Evolutionary conservation across 92 coral and sea anemone genomes (phyloP), one percentile per base, ranked within the genome.

Genomic region (Phenganax marumi): DNA sequence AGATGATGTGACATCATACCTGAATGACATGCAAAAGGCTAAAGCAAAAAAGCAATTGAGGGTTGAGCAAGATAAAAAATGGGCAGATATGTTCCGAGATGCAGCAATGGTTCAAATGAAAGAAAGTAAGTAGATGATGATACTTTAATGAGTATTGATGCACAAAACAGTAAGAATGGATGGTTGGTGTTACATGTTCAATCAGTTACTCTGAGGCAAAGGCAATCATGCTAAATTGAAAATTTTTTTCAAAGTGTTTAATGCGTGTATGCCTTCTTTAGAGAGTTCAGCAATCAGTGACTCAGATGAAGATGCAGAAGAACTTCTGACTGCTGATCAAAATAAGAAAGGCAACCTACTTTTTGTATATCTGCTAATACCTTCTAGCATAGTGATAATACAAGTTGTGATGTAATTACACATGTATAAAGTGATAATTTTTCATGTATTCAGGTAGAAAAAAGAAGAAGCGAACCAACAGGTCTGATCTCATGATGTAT

Each of bases 91-190:
- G 82, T 70, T 89, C 70, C 75, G 89, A 70, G 89, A 86, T 81
- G 84, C 84, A 68, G 89, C 91, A 70, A 85, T 81, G 89, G 89
- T 64, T 72, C 75, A 87, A 54, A 73, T 86, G 84, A 86, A 81
- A 82, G 72, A 84, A 89, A 89, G 91, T 89, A 80, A 65, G 89
- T 78, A 1, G 43, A 33, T 2, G 43, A 33, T 33, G 43, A 33
- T 33, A 5, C 2, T 5, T 33, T 33, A 33, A 33, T 33, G 43
- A 33, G 43, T 5, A 33, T 33, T 5, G 5, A 33, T 5, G 5
- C 5, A 33, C 43, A 33, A 33, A 33, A 2, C 43, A 33, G n/a
- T 33, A 33, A 33, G 43, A 33, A 33, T 33, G 43, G 5, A 33
- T 2, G 43, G 5, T 33, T 2, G 43, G 43, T 33, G 43, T 33